Base-by-base conservation (phyloP, 2,113 vertebrate species). In the Vombatus ursinus region DNA sequence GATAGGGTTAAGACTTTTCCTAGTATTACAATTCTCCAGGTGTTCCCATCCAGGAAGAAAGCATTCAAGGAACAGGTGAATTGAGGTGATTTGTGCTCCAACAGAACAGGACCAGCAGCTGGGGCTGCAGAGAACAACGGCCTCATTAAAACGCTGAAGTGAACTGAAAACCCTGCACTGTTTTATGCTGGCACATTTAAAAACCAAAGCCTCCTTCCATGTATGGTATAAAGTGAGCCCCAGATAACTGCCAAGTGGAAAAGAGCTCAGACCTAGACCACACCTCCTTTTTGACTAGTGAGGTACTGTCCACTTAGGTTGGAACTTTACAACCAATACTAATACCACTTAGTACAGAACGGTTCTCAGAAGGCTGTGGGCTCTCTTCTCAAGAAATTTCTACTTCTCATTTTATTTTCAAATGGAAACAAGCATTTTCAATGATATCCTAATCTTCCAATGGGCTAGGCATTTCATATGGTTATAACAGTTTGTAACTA, bases 141-240 rank as follows among this genome's bases (percentile, higher is more conserved):
- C 57, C 90, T 61, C 50, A 25, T 52, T 19, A 52, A 0, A 37
- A 31, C 6, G 14, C 1, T 14, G 50, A 50, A 90, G 2, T 31
- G 31, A 51, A 50, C 24, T 26, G 50, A 49, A 96, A 50, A 37
- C 31, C 48, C 92, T 94, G 57, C 51, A 50, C 50, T 25, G 50
- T 31, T 92, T 92, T 93, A 96, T 95, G 77, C 77, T 90, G 68
- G 51, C 24, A 6, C 91, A 54, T 8, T 95, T 26, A 91, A 92
- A 96, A 96, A 61, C 51, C 57, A 10, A 47, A 96, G 77, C 53
- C 91, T 53, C 52, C 31, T n/a, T 49, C 90, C 91, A 48, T 49
- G 26, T 84, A 19, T 44, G 23, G 89, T n/a, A 12, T 0, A 91
- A 31, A 90, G 8, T 44, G 68, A 84, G 68, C 23, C 50, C 44